Evolutionary conservation across 2,797 vertebrate genomes (phyloP), one percentile per base, ranked within the genome.

Genomic region (Poecilia wingei): DNA sequence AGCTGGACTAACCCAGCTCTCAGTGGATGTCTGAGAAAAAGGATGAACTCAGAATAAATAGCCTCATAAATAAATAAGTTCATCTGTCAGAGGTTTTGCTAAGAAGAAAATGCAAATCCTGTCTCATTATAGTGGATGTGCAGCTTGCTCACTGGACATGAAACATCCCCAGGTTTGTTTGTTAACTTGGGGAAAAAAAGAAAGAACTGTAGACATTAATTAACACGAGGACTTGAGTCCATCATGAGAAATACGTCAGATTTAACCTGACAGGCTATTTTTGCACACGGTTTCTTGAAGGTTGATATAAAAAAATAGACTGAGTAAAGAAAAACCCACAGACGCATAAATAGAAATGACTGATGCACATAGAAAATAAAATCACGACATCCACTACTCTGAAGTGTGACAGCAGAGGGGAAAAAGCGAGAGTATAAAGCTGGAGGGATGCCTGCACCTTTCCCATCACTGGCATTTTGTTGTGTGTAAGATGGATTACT

Each of bases 401-500:
- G 68, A 70, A 70, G 68, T 7, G 25, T 2, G 25, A 70, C 39
- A 45, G 39, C 68, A 70, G 25, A 70, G 22, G 14, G 12, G 68
- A 3, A 43, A 69, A 25, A n/a, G 25, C 36, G 0, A 13, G 66
- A 41, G 66, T 4, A 68, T 68, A 25, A 69, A 69, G 25, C 75
- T 78, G 68, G 77, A 77, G 70, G 77, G 72, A 14, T 75, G 71
- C 69, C 73, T 59, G n/a, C n/a, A 47, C 39, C 36, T 69, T 84
- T 64, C 59, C 28, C 71, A 59, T 80, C 79, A 41, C 6, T 70
- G 72, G 70, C 53, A 64, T 77, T 80, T 77, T 82, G 51, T 68
- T 72, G 77, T 75, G 68, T 79, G 88, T 87, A 84, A 76, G 53
- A 87, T 43, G 74, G 84, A 90, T 90, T 89, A 87, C 72, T 69